Conservation (phyloP, 2,888 invertebrate species). For the Gibbula magus region DNA sequence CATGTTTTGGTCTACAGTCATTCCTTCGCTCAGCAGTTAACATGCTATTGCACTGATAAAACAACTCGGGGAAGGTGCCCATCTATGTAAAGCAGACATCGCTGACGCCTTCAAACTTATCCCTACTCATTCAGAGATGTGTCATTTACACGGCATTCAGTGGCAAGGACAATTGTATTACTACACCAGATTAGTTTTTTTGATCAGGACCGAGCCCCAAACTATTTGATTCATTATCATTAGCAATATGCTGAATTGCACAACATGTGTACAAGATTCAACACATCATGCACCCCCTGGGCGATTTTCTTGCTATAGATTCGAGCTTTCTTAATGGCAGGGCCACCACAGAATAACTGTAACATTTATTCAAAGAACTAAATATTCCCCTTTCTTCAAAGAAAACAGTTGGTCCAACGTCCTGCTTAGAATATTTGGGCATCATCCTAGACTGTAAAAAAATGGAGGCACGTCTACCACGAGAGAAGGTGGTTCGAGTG, state of each 20-base stretch:
- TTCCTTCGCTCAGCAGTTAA: too few relatives aligned
- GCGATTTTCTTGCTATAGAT: conserved; percentile 34
- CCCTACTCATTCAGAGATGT: too few relatives aligned
- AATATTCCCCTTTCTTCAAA: conserved; percentile 35
- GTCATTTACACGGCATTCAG: too few relatives aligned
- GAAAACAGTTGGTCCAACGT: conserved; percentile 38
- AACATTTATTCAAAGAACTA: conserved; percentile 32
- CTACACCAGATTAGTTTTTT: too few relatives aligned
- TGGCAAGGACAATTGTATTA: too few relatives aligned
- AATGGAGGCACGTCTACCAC: conserved; percentile 19
- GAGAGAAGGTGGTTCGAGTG: conserved; percentile 23
- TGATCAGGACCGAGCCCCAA: too few relatives aligned
- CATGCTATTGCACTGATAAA: too few relatives aligned
- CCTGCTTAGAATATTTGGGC: conserved; percentile 36
- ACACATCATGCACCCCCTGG: conserved; percentile 29
- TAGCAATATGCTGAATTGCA: conserved; percentile 27
- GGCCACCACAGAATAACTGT: conserved; percentile 34
- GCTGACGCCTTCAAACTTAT: too few relatives aligned
- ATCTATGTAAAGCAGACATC: too few relatives aligned
- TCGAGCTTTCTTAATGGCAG: neutral
- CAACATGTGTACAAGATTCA: conserved; percentile 15
- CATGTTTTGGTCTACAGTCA: too few relatives aligned
- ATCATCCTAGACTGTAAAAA: conserved; percentile 37
- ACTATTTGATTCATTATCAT: too few relatives aligned
- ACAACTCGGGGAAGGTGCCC: too few relatives aligned